These are phyloP conservation scores for Centropus unirufus DNA, from an alignment of 2,113 vertebrate species.

Conservation along the genomic window DNA sequence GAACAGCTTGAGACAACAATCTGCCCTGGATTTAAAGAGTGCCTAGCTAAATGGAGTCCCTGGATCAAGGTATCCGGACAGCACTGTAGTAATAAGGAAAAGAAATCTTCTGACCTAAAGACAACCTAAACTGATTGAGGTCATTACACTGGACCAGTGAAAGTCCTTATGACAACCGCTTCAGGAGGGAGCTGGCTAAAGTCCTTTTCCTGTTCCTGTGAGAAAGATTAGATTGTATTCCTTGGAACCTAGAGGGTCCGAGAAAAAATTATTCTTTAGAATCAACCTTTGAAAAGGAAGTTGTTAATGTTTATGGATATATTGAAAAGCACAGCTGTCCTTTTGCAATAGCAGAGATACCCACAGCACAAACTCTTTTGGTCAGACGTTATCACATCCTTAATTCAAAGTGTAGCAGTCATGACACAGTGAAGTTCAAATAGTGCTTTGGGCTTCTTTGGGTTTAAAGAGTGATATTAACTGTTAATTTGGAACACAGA, in stretches of 20 bases:
- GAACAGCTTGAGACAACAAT: background rate
- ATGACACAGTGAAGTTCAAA: background rate
- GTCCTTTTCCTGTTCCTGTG: background rate
- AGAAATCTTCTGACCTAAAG: background rate
- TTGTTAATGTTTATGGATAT: background rate
- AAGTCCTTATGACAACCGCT: background rate
- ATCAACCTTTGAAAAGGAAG: conserved; percentile 1
- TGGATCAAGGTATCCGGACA: background rate
- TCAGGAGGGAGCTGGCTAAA: background rate
- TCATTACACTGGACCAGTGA: background rate
- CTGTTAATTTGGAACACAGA: background rate
- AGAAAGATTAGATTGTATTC: background rate
- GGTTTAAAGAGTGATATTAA: background rate
- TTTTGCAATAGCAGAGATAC: background rate
- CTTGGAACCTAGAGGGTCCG: background rate
- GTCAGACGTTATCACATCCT: background rate
- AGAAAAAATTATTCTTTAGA: background rate
- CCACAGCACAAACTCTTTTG: background rate
- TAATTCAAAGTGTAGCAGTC: background rate
- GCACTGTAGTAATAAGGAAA: background rate
- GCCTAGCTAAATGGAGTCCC: background rate
- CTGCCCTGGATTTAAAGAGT: background rate
- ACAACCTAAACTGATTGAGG: background rate
- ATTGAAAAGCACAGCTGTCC: background rate
- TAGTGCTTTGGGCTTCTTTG: background rate